Evolutionary conservation across 2,888 invertebrate species (phyloP).

Genomic region (Noctua janthina): DNA sequence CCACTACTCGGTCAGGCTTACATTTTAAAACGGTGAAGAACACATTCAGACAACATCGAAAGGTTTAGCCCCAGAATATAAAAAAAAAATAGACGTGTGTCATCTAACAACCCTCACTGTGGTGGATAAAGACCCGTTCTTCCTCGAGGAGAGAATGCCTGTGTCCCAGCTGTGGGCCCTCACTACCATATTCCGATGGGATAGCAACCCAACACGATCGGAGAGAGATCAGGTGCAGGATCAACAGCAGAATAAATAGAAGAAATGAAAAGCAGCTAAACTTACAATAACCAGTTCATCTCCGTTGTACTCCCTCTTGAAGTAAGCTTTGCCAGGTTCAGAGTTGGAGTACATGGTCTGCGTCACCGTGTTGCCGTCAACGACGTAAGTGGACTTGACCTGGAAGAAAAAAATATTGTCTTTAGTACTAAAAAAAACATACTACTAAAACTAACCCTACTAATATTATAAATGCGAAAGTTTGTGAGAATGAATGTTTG

Average conservation of each 20-base stretch:
- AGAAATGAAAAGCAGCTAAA: neutral
- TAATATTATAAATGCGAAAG: too few relatives aligned
- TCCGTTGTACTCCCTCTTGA: constrained; percentile 76
- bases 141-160: neutral
- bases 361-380: constrained; percentile 76
- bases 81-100: neutral
- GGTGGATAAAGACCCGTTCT: neutral
- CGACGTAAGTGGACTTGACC: constrained; percentile 73
- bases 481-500: too few relatives aligned
- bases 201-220: neutral
- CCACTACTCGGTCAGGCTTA: neutral
- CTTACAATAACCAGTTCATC: constrained; percentile 77
- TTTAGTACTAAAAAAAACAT: neutral
- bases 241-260: neutral
- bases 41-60: too few relatives aligned
- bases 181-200: neutral
- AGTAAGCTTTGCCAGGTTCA: constrained; percentile 59
- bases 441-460: too few relatives aligned
- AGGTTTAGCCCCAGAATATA: neutral
- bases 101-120: neutral
- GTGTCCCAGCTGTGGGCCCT: neutral
- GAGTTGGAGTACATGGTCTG: constrained; percentile 70
- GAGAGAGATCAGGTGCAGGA: neutral
- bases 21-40: too few relatives aligned
- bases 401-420: constrained; percentile 53